These are phyloP conservation scores for Drosophila incognita DNA, from an alignment of 2,888 invertebrate species.

Conservation along the genomic window DNA sequence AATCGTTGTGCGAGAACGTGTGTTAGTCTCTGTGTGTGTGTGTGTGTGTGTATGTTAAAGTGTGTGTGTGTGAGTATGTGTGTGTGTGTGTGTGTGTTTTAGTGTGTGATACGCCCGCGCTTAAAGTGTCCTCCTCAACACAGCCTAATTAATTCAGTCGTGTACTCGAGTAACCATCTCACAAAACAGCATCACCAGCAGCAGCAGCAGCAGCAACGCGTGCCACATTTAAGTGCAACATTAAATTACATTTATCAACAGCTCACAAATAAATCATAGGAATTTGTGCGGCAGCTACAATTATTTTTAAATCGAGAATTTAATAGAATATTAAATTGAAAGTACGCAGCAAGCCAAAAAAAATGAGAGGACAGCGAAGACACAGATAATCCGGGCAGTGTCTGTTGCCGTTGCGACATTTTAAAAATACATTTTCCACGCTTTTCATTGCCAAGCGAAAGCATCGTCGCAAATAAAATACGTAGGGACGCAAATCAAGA, in stretches of 20 bases:
- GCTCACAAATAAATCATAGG: slow-evolving; percentile 55
- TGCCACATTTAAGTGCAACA: slow-evolving; percentile 36
- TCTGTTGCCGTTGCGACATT: slow-evolving; percentile 31
- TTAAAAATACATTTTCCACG: slow-evolving; percentile 72
- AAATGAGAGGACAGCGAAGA: not conserved
- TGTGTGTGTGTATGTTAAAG: slow-evolving; percentile 21
- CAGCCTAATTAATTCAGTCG: slow-evolving; percentile 76
- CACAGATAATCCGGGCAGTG: slow-evolving; percentile 40
- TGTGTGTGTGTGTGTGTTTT: slow-evolving; percentile 29
- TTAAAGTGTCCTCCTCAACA: slow-evolving; percentile 65
- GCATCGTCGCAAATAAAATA: slow-evolving; percentile 57
- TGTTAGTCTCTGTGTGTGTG: slow-evolving; percentile 24
- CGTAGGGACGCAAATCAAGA: slow-evolving; percentile 45
- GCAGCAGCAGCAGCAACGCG: slow-evolving; percentile 21
- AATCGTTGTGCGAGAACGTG: slow-evolving; percentile 25
- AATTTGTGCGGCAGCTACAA: slow-evolving; percentile 26
- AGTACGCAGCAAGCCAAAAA: slow-evolving; percentile 28
- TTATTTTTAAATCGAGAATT: slow-evolving; percentile 46
- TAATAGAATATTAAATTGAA: slow-evolving; percentile 34
- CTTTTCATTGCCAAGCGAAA: slow-evolving; percentile 66
- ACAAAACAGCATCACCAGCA: not conserved
- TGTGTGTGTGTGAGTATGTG: slow-evolving; percentile 12
- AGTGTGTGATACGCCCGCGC: slow-evolving; percentile 27
- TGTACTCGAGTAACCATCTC: slow-evolving; percentile 31
- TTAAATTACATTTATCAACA: slow-evolving; percentile 49